phyloP scores from a whole-genome alignment of 2,797 vertebrate species.

The Bucorvus abyssinicus region DNA sequence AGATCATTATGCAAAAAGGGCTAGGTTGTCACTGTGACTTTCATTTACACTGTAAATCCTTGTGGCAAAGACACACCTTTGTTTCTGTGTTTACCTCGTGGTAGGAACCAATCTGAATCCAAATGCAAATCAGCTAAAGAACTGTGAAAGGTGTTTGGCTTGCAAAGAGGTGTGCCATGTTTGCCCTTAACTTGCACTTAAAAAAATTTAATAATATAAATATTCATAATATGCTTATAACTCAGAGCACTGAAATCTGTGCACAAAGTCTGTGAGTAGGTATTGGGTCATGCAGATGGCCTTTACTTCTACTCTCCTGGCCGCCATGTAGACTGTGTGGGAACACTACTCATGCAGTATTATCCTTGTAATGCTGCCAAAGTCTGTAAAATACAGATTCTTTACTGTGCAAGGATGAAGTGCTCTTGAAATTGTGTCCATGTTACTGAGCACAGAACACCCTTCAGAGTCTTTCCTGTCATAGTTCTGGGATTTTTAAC shows the following conservation, averaged over 20 bases:
- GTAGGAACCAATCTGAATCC: background rate
- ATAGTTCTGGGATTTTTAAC: background rate
- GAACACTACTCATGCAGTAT: background rate
- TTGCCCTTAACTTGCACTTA: background rate
- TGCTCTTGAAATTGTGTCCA: background rate
- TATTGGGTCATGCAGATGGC: background rate
- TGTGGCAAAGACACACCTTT: background rate
- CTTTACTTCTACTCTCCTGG: background rate
- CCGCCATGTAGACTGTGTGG: background rate
- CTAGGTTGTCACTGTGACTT: background rate
- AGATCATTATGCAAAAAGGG: background rate
- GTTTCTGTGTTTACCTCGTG: background rate
- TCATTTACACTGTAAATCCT: background rate
- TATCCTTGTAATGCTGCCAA: background rate
- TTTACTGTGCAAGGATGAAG: background rate
- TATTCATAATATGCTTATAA: background rate
- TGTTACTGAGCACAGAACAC: background rate
- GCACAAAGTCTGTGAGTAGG: background rate
- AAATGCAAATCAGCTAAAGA: background rate
- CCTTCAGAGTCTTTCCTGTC: background rate
- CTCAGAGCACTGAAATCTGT: background rate
- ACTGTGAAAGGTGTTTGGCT: background rate
- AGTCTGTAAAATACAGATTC: background rate
- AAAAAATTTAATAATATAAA: background rate
- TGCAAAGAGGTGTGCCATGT: background rate